A percentile compares a stretch with the other conserved stretches of the same genome.
These are phyloP conservation scores for Andrena fulva DNA, from an alignment of 2,888 invertebrate species.

Conservation along the genomic window DNA sequence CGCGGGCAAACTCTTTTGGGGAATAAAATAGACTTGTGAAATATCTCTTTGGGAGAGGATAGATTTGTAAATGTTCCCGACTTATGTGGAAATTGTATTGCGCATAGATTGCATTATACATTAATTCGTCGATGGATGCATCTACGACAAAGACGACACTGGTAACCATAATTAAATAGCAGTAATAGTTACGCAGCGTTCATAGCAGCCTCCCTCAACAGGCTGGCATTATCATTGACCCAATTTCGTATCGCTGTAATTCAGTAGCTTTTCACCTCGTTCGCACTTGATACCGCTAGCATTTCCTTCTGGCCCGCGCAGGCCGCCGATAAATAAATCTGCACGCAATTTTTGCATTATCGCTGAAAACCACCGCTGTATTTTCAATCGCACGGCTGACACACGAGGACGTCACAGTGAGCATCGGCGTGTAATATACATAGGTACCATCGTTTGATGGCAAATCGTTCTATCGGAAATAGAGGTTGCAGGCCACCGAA, in stretches of 20 bases:
- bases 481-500: conserved; percentile 29
- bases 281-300: conserved; percentile 3
- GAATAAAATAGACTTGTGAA: no score
- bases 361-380: conserved; percentile 1
- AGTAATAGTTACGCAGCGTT: background rate
- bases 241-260: conserved; percentile 35
- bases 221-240: conserved; percentile 26
- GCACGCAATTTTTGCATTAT: conserved; percentile 14
- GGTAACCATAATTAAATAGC: background rate
- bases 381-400: conserved; percentile 10
- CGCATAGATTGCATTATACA: no score
- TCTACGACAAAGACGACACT: background rate
- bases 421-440: conserved; percentile 17
- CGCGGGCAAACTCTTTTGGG: no score
- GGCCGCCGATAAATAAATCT: conserved; percentile 24
- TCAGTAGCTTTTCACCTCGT: conserved; percentile 35
- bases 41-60: no score
- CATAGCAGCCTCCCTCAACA: background rate
- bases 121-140: background rate
- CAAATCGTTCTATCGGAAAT: conserved; percentile 45
- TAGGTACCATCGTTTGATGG: conserved; percentile 24
- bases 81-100: no score
- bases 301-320: background rate
- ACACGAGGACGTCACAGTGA: conserved; percentile 33
- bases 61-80: no score